These are phyloP conservation scores for Enteromius radiatus DNA, from an alignment of 2,797 vertebrate genomes.

Conservation along the genomic window DNA sequence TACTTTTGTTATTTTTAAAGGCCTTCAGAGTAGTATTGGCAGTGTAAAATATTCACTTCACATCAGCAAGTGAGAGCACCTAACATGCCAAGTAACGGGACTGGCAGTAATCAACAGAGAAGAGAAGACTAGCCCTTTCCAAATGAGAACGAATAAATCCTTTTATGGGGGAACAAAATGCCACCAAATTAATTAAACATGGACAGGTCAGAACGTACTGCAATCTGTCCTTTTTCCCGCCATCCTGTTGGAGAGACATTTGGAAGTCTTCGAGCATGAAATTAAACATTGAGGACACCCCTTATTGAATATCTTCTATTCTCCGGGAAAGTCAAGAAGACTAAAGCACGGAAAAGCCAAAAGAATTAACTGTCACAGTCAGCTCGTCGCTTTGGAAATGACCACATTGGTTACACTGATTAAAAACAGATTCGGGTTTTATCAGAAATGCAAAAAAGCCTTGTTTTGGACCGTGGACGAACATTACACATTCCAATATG, in stretches of 20 bases:
- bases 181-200: slow-evolving; percentile 58
- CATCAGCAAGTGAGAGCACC: background rate
- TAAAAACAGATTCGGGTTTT: slow-evolving; percentile 32
- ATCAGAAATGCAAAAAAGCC: slow-evolving; percentile 24
- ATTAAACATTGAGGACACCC: slow-evolving; percentile 82
- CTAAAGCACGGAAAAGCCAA: slow-evolving; percentile 29
- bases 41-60: slow-evolving; percentile 12
- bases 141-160: slow-evolving; percentile 21
- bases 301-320: slow-evolving; percentile 77
- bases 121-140: slow-evolving; percentile 1
- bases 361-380: slow-evolving; percentile 44
- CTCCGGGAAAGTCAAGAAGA: slow-evolving; percentile 63
- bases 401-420: slow-evolving; percentile 32
- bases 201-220: slow-evolving; percentile 47
- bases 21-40: background rate
- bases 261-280: slow-evolving; percentile 81
- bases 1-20: background rate
- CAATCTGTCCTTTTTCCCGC: slow-evolving; percentile 57
- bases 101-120: slow-evolving; percentile 4
- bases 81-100: background rate
- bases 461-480: background rate
- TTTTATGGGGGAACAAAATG: slow-evolving; percentile 46
- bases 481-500: slow-evolving; percentile 20
- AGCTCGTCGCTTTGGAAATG: slow-evolving; percentile 26
- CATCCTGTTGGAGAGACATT: slow-evolving; percentile 75